Percentiles rank a stretch among this genome's conserved stretches.
Evolutionary conservation across 2,888 invertebrate genomes (phyloP).

Genomic region (Drosophila macrospina): DNA sequence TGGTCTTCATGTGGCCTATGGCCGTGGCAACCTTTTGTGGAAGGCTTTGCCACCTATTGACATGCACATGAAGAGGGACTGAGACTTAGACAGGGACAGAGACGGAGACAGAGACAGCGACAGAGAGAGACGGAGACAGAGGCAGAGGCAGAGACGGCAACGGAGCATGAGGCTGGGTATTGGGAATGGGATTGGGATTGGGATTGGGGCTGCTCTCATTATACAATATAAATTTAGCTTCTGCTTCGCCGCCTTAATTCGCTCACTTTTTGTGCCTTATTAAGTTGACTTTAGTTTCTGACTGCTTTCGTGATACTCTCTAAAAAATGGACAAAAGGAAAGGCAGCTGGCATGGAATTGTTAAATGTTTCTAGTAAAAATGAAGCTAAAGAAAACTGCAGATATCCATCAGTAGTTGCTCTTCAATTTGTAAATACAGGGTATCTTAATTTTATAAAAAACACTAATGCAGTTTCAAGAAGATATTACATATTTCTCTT

Average conservation of each 20-base stretch:
- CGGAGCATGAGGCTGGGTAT: no score
- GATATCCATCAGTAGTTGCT: no score
- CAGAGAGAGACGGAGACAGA: neutral
- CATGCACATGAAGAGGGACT: constrained; percentile 26
- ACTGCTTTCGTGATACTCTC: constrained; percentile 6
- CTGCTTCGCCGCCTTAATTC: constrained; percentile 69
- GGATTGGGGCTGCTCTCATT: constrained; percentile 58
- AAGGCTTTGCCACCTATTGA: constrained; percentile 62
- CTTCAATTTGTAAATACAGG: no score
- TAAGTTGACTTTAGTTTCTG: constrained; percentile 26
- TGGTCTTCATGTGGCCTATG: constrained; percentile 54
- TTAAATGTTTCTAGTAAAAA: no score
- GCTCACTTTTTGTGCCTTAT: constrained; percentile 51
- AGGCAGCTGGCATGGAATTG: neutral
- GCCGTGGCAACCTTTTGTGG: constrained; percentile 60
- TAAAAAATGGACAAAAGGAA: neutral
- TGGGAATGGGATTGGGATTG: neutral
- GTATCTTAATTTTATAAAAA: no score
- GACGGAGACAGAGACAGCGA: neutral
- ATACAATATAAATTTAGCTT: constrained; percentile 63
- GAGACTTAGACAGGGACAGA: neutral
- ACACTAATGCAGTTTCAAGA: no score
- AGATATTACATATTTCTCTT: no score
- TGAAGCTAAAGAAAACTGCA: no score
- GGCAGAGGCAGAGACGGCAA: neutral